Evolutionary conservation across 2,113 vertebrate species (phyloP).

Genomic region (Pachyramphus minor): DNA sequence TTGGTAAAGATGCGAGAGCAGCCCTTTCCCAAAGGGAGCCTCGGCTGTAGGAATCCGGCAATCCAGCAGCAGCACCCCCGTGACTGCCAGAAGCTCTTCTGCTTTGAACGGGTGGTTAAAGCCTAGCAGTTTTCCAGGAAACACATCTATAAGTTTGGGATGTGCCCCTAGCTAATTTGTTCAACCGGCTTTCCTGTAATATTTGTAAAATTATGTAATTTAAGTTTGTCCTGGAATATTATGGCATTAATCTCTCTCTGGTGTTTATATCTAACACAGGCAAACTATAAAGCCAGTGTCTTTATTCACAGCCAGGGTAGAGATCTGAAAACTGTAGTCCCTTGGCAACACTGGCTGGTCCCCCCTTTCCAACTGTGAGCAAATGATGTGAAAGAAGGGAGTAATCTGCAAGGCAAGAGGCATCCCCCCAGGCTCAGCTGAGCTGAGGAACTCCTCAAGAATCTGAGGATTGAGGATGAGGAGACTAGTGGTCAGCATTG

Average conservation of each 20-base stretch:
- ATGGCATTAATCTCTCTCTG: background rate
- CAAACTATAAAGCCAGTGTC: background rate
- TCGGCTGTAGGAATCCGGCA: background rate
- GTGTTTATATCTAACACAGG: background rate
- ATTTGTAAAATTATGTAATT: background rate
- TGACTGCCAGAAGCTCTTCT: background rate
- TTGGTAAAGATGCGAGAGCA: background rate
- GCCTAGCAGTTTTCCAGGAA: background rate
- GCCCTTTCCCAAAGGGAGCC: accelerated
- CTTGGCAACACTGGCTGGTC: background rate
- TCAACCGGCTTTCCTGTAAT: background rate
- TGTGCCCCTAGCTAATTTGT: background rate
- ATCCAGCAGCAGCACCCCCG: background rate
- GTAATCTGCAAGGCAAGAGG: accelerated
- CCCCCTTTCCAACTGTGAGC: background rate
- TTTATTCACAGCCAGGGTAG: too few relatives aligned
- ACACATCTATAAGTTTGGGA: accelerated
- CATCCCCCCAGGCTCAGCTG: background rate
- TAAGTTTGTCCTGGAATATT: background rate
- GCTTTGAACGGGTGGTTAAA: background rate
- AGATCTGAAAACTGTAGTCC: too few relatives aligned
- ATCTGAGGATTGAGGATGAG: background rate
- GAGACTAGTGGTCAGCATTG: background rate
- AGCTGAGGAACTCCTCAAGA: background rate
- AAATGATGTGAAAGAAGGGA: background rate